Conservation (phyloP, 2,797 vertebrate genomes). For the Coracias cyanogaster region DNA sequence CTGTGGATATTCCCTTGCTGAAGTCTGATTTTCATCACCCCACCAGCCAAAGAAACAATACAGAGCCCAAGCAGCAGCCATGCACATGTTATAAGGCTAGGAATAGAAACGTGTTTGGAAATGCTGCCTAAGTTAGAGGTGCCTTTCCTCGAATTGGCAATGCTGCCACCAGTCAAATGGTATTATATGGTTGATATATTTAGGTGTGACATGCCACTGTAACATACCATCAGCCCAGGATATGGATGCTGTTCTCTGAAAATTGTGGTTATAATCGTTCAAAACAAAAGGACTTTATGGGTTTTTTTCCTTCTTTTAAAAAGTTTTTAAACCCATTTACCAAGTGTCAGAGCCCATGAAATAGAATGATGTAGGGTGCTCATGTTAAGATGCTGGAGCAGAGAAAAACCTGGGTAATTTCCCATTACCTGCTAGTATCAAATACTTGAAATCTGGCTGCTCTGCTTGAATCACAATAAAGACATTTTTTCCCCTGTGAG, state of each 20-base stretch:
- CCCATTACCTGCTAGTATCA: constrained; percentile 62
- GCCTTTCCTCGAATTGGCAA: not conserved
- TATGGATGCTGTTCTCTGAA: constrained; percentile 26
- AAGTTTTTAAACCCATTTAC: constrained; percentile 63
- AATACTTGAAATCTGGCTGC: constrained; percentile 60
- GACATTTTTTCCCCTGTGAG: constrained; percentile 34
- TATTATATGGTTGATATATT: constrained; percentile 38
- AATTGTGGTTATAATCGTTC: constrained; percentile 21
- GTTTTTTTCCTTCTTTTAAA: not conserved
- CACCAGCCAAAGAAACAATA: not conserved
- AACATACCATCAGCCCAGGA: constrained; percentile 1
- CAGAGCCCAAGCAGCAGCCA: not conserved
- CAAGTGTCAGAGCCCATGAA: constrained; percentile 54
- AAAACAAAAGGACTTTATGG: constrained; percentile 39
- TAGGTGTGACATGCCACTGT: constrained; percentile 41
- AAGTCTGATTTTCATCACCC: not conserved
- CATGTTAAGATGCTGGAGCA: constrained; percentile 53
- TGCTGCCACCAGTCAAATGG: not conserved
- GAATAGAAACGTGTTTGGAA: not conserved
- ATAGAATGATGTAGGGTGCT: constrained; percentile 49
- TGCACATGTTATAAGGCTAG: not conserved
- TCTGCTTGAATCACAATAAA: constrained; percentile 65
- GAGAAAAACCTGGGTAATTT: constrained; percentile 65
- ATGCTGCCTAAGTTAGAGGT: not conserved
- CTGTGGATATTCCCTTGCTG: not conserved